Evolutionary conservation across 2,797 vertebrate species (phyloP).

Genomic region (Enteromius treurensis): DNA sequence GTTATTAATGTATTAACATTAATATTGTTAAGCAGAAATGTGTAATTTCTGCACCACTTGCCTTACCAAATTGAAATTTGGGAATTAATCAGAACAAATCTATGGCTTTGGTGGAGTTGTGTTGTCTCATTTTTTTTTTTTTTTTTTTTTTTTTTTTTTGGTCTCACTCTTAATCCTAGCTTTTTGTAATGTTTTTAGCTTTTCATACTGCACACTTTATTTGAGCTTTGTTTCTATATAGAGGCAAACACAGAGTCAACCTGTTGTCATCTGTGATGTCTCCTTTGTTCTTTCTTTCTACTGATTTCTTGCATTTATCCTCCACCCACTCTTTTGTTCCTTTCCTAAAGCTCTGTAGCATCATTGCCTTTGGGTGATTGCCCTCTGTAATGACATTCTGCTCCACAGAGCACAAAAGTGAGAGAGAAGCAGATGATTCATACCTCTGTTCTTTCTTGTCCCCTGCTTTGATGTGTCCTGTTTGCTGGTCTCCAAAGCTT

Average conservation of each 20-base stretch:
- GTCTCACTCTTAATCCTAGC: neutral
- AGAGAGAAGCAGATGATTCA: slow-evolving; percentile 25
- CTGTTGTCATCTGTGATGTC: slow-evolving; percentile 17
- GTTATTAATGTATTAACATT: neutral
- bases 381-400: slow-evolving; percentile 39
- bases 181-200: neutral
- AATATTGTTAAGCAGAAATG: neutral
- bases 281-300: neutral
- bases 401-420: slow-evolving; percentile 38
- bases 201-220: neutral
- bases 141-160: too few relatives aligned
- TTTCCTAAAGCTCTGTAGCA: slow-evolving; percentile 25
- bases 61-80: neutral
- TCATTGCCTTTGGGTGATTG: slow-evolving; percentile 40
- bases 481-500: slow-evolving; percentile 6
- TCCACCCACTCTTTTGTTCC: slow-evolving; percentile 34
- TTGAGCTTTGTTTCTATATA: neutral
- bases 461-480: slow-evolving; percentile 45
- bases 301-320: slow-evolving; percentile 18
- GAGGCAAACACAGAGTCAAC: neutral
- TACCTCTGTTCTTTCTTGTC: slow-evolving; percentile 41
- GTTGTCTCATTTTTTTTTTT: neutral
- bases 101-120: neutral
- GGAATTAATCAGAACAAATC: neutral
- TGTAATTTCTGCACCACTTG: neutral